Evolutionary conservation across 2,113 vertebrate genomes (phyloP).

Genomic region (Sardina pilchardus): DNA sequence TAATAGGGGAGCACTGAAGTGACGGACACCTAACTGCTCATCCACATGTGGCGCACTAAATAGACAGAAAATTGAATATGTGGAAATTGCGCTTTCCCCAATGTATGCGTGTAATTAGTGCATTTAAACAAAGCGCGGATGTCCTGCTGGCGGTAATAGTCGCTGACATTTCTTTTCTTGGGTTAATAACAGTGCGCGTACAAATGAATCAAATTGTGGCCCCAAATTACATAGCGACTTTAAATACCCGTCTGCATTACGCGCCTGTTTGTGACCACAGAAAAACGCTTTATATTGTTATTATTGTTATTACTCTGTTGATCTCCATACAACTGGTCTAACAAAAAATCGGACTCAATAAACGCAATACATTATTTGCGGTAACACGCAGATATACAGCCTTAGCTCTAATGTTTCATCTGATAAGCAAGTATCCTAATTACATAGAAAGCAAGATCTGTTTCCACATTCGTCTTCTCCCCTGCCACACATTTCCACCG

Average conservation of each 20-base stretch:
- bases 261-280: constrained; percentile 73
- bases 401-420: constrained; percentile 26
- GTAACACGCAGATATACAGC: constrained; percentile 30
- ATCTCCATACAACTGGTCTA: constrained; percentile 69
- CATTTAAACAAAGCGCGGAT: constrained; percentile 81
- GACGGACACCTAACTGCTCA: constrained; percentile 63
- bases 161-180: constrained; percentile 79
- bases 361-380: constrained; percentile 51
- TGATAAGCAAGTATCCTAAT: not conserved
- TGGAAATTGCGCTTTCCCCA: constrained; percentile 69
- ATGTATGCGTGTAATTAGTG: constrained; percentile 79
- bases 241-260: constrained; percentile 79
- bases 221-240: constrained; percentile 81
- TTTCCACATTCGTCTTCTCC: not conserved
- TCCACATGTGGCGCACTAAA: constrained; percentile 65
- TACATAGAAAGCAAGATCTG: not conserved
- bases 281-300: constrained; percentile 76
- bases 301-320: constrained; percentile 73
- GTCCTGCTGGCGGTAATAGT: constrained; percentile 80
- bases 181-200: constrained; percentile 83
- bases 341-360: constrained; percentile 67
- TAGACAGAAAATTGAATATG: constrained; percentile 67
- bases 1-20: constrained; percentile 47
- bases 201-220: constrained; percentile 82
- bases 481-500: not conserved